These are phyloP conservation scores for Prietella phreatophila DNA, from an alignment of 2,113 vertebrate genomes.

Conservation along the genomic window DNA sequence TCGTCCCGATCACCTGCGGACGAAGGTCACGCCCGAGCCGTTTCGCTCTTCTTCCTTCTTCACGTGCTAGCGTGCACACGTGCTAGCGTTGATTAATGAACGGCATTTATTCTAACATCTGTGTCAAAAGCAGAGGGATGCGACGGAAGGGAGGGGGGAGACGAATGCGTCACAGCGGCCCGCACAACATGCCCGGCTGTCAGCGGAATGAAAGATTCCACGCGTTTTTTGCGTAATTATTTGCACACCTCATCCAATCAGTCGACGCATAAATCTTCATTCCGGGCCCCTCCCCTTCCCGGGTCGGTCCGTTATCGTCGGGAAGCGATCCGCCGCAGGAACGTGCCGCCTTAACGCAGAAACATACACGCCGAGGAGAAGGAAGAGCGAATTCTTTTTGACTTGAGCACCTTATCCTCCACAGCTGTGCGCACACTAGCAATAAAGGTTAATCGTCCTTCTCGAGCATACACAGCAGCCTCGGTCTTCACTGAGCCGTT, in stretches of 20 bases:
- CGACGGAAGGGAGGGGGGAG: not conserved
- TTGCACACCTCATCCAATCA: conserved; percentile 36
- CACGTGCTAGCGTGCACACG: conserved; percentile 64
- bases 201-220: conserved; percentile 18
- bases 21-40: conserved; percentile 47
- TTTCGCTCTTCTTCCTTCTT: not conserved
- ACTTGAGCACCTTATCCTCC: conserved; percentile 20
- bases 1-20: conserved; percentile 68
- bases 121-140: conserved; percentile 70
- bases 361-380: not conserved
- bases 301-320: not conserved
- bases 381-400: not conserved
- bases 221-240: conserved; percentile 22
- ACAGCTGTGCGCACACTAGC: conserved; percentile 34
- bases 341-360: not conserved
- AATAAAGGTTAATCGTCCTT: conserved; percentile 55
- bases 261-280: conserved; percentile 23
- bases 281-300: not conserved
- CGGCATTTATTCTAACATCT: conserved; percentile 78
- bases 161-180: conserved; percentile 26
- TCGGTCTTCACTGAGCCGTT: conserved; percentile 28
- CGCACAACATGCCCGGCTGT: conserved; percentile 37
- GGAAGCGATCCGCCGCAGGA: not conserved
- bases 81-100: conserved; percentile 76
- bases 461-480: conserved; percentile 35